A percentile compares a stretch with the other conserved stretches of the same genome.
Evolutionary conservation across 37 sponge, comb jelly and placozoan genomes (phyloP).

Genomic region (Haliclona indistincta): DNA sequence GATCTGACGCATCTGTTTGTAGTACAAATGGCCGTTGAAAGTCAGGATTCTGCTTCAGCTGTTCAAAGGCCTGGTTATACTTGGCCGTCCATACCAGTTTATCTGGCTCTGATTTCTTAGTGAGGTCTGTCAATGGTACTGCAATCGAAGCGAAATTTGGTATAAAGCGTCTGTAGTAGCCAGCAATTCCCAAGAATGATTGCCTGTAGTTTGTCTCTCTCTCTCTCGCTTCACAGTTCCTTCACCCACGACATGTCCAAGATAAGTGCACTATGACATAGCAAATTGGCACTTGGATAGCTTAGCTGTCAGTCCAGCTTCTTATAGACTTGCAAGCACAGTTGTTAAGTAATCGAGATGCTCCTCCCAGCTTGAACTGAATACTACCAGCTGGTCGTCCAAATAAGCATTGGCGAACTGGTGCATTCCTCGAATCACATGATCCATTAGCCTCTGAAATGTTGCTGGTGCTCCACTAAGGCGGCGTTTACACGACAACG

Average conservation of each 20-base stretch:
- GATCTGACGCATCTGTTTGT: slow-evolving; percentile 55
- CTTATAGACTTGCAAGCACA: slow-evolving; percentile 19
- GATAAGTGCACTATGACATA: slow-evolving; percentile 15
- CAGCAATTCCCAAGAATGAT: slow-evolving; percentile 47
- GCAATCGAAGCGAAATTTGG: slow-evolving; percentile 40
- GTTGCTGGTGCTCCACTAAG: too few relatives aligned
- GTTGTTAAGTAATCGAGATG: slow-evolving; percentile 23
- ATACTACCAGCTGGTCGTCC: slow-evolving; percentile 31
- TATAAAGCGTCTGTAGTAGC: slow-evolving; percentile 57
- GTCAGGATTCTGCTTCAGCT: slow-evolving; percentile 36
- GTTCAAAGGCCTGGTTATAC: slow-evolving; percentile 30
- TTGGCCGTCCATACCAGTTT: slow-evolving; percentile 13
- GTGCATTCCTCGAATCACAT: too few relatives aligned
- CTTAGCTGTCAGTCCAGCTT: slow-evolving; percentile 51
- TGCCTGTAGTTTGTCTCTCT: slow-evolving; percentile 25
- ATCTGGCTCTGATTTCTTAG: slow-evolving; percentile 23
- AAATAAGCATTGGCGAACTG: too few relatives aligned
- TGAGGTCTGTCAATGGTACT: slow-evolving; percentile 37
- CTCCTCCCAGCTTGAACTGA: slow-evolving; percentile 54
- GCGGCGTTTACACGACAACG: too few relatives aligned
- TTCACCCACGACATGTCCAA: slow-evolving; percentile 61
- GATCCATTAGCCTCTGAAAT: too few relatives aligned
- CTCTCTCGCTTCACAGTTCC: slow-evolving; percentile 23
- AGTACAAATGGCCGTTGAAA: slow-evolving; percentile 9
- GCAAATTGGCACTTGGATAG: slow-evolving; percentile 48